These are phyloP conservation scores for Lampris megalopsis DNA, from an alignment of 2,113 vertebrate genomes.

Conservation along the genomic window DNA sequence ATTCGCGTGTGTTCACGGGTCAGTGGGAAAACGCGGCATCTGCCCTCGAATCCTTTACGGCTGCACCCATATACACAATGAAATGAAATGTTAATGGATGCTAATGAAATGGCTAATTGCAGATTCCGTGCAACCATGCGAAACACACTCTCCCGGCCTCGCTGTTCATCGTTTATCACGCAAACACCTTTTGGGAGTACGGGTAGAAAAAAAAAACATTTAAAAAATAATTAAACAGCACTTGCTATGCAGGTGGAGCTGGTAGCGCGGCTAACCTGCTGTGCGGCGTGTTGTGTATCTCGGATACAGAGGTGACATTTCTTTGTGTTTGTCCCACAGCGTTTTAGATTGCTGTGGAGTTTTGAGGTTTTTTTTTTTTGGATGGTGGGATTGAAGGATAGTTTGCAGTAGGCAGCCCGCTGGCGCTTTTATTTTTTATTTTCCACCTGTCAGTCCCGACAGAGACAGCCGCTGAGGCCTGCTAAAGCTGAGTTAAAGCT, in stretches of 20 bases:
- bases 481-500: slow-evolving; percentile 76
- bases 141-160: slow-evolving; percentile 61
- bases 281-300: slow-evolving; percentile 14
- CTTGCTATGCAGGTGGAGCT: slow-evolving; percentile 58
- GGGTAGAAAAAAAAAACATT: slow-evolving; percentile 41
- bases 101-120: slow-evolving; percentile 84
- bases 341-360: slow-evolving; percentile 38
- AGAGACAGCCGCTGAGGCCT: slow-evolving; percentile 67
- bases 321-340: slow-evolving; percentile 49
- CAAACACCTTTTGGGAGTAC: slow-evolving; percentile 63
- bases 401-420: slow-evolving; percentile 60
- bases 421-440: slow-evolving; percentile 50
- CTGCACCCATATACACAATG: slow-evolving; percentile 72
- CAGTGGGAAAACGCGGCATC: slow-evolving; percentile 67
- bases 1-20: slow-evolving; percentile 73
- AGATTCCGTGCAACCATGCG: slow-evolving; percentile 75
- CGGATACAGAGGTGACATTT: slow-evolving; percentile 72
- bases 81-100: slow-evolving; percentile 84
- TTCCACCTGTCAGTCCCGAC: slow-evolving; percentile 68
- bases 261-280: slow-evolving; percentile 32
- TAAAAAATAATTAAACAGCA: slow-evolving; percentile 62
- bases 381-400: slow-evolving; percentile 57
- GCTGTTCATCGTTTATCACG: slow-evolving; percentile 70
- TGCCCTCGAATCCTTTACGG: slow-evolving; percentile 64
- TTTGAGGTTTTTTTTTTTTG: slow-evolving; percentile 8